Conservation (phyloP, 2,113 vertebrate genomes). For the Electrona antarctica region DNA sequence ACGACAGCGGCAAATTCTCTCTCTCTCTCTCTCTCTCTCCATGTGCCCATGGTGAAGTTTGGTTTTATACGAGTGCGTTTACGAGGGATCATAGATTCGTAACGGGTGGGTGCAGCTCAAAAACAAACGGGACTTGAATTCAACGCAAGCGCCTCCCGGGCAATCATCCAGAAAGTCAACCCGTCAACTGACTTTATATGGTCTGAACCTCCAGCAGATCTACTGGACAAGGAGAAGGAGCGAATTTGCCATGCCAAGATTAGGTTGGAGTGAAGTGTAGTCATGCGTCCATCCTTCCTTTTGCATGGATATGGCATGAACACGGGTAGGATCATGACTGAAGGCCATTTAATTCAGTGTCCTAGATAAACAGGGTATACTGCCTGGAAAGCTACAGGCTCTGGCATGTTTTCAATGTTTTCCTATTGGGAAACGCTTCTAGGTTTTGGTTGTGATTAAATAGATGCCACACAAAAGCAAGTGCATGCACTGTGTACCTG, state of each 20-base stretch:
- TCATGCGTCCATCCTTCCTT: constrained; percentile 10
- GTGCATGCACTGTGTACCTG: too few relatives aligned
- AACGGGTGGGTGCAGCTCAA: constrained; percentile 49
- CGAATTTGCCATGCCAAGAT: not conserved
- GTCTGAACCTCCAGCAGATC: constrained; percentile 22
- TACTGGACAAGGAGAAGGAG: constrained; percentile 1
- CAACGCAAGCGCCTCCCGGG: constrained; percentile 54
- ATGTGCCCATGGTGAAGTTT: constrained; percentile 33
- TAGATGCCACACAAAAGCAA: too few relatives aligned
- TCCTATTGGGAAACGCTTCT: constrained; percentile 31
- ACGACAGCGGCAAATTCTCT: not conserved
- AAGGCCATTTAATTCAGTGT: constrained; percentile 13
- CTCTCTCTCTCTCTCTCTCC: not conserved
- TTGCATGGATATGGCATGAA: constrained; percentile 8
- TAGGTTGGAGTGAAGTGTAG: not conserved
- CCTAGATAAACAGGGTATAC: constrained; percentile 44
- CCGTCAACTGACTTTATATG: constrained; percentile 37
- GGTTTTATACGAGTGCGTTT: constrained; percentile 45
- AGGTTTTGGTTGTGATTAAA: not conserved
- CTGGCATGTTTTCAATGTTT: constrained; percentile 28
- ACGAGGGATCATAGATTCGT: constrained; percentile 38
- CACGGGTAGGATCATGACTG: constrained; percentile 5
- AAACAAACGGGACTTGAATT: constrained; percentile 53
- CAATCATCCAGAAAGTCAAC: constrained; percentile 31
- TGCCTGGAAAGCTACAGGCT: constrained; percentile 46